Conservation (phyloP, 2,797 vertebrate species). For the Todus mexicanus region DNA sequence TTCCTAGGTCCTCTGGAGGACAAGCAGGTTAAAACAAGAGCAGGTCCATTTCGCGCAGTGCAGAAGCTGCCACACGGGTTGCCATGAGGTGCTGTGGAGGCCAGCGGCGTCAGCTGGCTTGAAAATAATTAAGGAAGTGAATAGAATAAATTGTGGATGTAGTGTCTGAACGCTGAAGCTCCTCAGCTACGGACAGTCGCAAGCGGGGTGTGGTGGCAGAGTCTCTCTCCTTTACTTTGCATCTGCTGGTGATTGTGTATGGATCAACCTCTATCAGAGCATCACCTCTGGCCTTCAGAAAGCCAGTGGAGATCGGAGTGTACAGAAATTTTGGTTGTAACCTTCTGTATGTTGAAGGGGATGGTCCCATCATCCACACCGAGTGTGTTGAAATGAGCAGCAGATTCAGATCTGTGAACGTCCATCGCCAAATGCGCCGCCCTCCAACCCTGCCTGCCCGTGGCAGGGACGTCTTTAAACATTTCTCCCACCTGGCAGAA, state of each 20-base stretch:
- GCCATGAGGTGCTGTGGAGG: neutral
- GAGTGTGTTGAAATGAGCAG: neutral
- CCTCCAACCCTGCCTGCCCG: neutral
- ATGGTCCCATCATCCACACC: neutral
- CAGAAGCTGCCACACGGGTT: neutral
- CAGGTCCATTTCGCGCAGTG: neutral
- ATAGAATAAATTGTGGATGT: neutral
- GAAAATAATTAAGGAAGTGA: neutral
- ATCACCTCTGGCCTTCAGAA: neutral
- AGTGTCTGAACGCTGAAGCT: neutral
- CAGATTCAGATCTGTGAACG: neutral
- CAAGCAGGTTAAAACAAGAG: neutral
- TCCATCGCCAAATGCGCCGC: accelerated
- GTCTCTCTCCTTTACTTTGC: neutral
- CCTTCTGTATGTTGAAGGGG: neutral
- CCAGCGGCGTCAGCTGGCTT: neutral
- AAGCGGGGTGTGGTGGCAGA: accelerated
- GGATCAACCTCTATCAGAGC: neutral
- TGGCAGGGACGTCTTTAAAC: too few relatives aligned
- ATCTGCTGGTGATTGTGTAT: neutral
- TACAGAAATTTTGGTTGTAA: neutral
- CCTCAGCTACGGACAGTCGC: neutral
- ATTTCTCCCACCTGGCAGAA: neutral
- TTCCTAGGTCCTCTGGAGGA: neutral
- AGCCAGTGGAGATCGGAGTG: neutral